phyloP scores from a whole-genome alignment of 2,797 vertebrate genomes.

The Erethizon dorsatum region DNA sequence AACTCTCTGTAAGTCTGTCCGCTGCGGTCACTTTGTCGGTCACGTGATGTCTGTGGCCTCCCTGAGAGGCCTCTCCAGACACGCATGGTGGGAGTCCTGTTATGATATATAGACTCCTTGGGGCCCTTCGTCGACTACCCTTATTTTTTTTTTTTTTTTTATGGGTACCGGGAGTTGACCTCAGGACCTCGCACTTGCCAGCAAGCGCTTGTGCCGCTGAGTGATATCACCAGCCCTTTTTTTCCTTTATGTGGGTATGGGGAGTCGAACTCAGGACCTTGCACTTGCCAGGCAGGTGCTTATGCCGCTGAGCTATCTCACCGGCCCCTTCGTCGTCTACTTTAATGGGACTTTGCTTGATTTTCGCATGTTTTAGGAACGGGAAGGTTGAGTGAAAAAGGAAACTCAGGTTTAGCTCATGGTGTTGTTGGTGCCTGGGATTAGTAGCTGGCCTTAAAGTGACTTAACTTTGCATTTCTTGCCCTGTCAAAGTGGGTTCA shows the following conservation, averaged over 20 bases:
- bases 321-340: background rate
- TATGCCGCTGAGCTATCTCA: too few relatives aligned
- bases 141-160: too few relatives aligned
- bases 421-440: background rate
- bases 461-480: background rate
- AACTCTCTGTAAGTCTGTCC: constrained; percentile 93
- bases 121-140: background rate
- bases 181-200: too few relatives aligned
- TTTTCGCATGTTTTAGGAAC: background rate
- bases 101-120: rapidly evolving
- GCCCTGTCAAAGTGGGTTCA: background rate
- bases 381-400: background rate
- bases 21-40: rapidly evolving
- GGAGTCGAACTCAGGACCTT: too few relatives aligned
- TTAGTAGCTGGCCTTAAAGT: background rate
- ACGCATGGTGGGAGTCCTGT: too few relatives aligned
- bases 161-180: too few relatives aligned
- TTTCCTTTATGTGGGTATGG: too few relatives aligned
- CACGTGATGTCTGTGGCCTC: background rate
- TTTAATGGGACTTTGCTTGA: background rate
- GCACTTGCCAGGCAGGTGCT: too few relatives aligned
- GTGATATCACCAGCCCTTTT: too few relatives aligned
- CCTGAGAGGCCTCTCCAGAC: background rate
- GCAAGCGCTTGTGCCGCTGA: too few relatives aligned
- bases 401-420: background rate